Percentiles rank a stretch among this genome's conserved stretches.
These are phyloP conservation scores for Acanthornis magna DNA, from an alignment of 2,797 vertebrate species.

Conservation along the genomic window DNA sequence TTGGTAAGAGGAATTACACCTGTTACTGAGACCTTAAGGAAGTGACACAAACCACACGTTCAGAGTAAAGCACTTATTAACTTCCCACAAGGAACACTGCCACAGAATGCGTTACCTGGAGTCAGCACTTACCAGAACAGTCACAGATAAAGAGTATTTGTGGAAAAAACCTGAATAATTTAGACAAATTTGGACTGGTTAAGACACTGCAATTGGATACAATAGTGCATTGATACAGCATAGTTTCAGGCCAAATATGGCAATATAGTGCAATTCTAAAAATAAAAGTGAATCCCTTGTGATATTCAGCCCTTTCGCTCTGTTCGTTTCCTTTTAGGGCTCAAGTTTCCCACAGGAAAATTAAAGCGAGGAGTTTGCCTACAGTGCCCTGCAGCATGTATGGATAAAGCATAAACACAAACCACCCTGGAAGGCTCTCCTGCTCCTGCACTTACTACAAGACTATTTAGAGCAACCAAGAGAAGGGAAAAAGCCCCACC, in stretches of 20 bases:
- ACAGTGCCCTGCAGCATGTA: conserved; percentile 57
- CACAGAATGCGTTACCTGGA: background rate
- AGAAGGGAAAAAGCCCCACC: background rate
- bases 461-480: background rate
- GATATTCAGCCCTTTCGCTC: conserved; percentile 75
- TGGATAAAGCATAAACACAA: conserved; percentile 24
- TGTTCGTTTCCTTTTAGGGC: conserved; percentile 81
- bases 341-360: conserved; percentile 88
- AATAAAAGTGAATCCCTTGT: conserved; percentile 81
- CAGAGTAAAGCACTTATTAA: background rate
- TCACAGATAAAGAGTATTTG: background rate
- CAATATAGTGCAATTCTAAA: conserved; percentile 78
- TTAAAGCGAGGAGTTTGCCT: conserved; percentile 66
- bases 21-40: background rate
- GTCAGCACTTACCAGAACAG: background rate
- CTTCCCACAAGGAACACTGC: background rate
- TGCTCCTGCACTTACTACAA: background rate
- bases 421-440: conserved; percentile 1
- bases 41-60: background rate
- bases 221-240: conserved; percentile 67
- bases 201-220: conserved; percentile 49
- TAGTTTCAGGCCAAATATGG: conserved; percentile 81
- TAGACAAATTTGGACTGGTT: conserved; percentile 17
- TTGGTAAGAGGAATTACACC: background rate
- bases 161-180: background rate